Conservation (phyloP, 2,888 invertebrate species). For the Clunio marinus region DNA sequence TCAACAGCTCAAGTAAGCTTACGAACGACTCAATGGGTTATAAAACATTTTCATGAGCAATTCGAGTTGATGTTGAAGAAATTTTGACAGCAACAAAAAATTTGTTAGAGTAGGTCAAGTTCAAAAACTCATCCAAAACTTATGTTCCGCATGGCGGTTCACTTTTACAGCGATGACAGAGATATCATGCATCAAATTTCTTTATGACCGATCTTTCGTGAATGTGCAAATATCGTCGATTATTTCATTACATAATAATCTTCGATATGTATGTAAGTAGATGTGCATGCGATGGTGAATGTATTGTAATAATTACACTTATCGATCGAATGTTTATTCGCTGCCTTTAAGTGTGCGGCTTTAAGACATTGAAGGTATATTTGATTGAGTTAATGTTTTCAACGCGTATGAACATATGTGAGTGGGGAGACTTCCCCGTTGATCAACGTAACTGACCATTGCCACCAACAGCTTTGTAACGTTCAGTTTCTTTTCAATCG, state of each 20-base stretch:
- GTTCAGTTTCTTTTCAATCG: slow-evolving; percentile 30
- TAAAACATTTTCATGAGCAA: neutral
- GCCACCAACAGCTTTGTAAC: slow-evolving; percentile 25
- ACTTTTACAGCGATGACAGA: neutral
- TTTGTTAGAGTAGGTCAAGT: slow-evolving; percentile 32
- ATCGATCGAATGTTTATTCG: neutral
- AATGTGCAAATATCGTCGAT: neutral
- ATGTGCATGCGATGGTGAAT: neutral
- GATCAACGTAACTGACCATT: slow-evolving; percentile 28
- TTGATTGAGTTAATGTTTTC: neutral
- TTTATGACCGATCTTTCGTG: neutral
- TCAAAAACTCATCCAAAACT: slow-evolving; percentile 13
- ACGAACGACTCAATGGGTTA: neutral
- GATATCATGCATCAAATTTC: slow-evolving; percentile 1
- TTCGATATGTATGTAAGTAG: neutral
- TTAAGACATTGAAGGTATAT: neutral
- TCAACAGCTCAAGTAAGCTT: too few relatives aligned
- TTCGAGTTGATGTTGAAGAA: neutral
- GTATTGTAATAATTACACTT: neutral
- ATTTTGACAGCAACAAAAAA: neutral
- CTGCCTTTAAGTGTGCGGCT: neutral
- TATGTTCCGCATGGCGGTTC: slow-evolving; percentile 10
- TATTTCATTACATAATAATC: neutral
- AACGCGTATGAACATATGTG: neutral
- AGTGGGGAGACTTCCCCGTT: neutral